A percentile compares a stretch with the other conserved stretches of the same genome.
phyloP scores from a whole-genome alignment of 2,888 invertebrate species.

The Agrochola lychnidis region DNA sequence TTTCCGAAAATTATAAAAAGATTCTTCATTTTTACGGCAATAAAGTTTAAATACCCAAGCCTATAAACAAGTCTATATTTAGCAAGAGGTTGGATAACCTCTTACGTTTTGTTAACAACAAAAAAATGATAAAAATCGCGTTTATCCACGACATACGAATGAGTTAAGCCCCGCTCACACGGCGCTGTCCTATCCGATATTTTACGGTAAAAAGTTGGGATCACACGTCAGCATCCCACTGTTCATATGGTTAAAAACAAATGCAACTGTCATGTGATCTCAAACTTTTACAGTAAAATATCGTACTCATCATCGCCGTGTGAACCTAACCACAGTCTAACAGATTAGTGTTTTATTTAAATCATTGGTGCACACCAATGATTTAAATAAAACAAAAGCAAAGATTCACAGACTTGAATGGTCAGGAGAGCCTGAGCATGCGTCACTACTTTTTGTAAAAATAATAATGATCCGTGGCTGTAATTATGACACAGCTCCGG shows the following conservation, averaged over 20 bases:
- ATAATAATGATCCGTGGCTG: constrained; percentile 8
- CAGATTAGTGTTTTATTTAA: too few relatives aligned
- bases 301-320: too few relatives aligned
- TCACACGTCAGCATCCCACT: too few relatives aligned
- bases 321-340: too few relatives aligned
- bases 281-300: too few relatives aligned
- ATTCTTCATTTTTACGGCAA: not conserved
- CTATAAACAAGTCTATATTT: not conserved
- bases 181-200: too few relatives aligned
- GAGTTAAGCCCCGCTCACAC: too few relatives aligned
- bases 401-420: too few relatives aligned
- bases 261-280: too few relatives aligned
- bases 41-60: not conserved
- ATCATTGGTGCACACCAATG: too few relatives aligned
- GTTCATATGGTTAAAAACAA: too few relatives aligned
- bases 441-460: not conserved
- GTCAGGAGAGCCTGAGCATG: not conserved
- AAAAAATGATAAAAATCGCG: not conserved
- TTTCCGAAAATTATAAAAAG: not conserved
- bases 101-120: not conserved
- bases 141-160: not conserved
- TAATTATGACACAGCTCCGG: constrained; percentile 18
- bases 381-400: not conserved
- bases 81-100: constrained; percentile 1
- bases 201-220: too few relatives aligned